These are phyloP conservation scores for Matsumurasca onukii DNA, from an alignment of 1,140 invertebrate species.

Conservation along the genomic window DNA sequence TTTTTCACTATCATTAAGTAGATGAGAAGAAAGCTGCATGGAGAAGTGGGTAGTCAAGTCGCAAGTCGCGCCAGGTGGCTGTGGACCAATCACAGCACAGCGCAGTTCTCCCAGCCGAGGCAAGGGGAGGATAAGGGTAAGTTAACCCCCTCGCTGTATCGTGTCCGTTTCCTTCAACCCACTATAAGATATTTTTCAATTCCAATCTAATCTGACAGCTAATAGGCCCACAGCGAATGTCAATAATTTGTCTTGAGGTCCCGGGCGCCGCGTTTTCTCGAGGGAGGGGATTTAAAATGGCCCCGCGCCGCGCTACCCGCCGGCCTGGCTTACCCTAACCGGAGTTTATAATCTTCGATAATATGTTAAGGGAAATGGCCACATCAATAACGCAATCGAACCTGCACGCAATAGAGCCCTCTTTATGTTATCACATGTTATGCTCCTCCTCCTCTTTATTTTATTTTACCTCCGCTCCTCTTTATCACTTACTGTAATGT, in stretches of 20 bases:
- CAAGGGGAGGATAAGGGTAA: not conserved
- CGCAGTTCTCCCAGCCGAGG: not conserved
- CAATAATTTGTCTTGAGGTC: slow-evolving; percentile 40
- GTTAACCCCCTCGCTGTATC: not conserved
- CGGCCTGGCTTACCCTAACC: slow-evolving; percentile 22
- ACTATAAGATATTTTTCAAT: slow-evolving; percentile 43
- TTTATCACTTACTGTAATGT: not conserved
- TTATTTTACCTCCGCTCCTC: slow-evolving; percentile 17
- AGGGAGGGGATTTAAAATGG: slow-evolving; percentile 37
- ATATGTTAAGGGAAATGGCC: slow-evolving; percentile 29
- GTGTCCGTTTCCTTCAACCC: slow-evolving; percentile 28
- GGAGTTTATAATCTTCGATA: slow-evolving; percentile 31
- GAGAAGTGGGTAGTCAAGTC: not conserved
- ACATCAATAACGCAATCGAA: slow-evolving; percentile 22
- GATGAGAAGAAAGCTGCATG: not conserved
- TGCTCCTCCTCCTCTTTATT: slow-evolving; percentile 15
- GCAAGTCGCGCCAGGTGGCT: not conserved
- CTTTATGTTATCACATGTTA: slow-evolving; percentile 25
- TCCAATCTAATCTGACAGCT: slow-evolving; percentile 46
- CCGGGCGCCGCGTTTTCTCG: slow-evolving; percentile 27
- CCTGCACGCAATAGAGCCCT: slow-evolving; percentile 12
- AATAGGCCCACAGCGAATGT: slow-evolving; percentile 42
- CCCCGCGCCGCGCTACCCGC: slow-evolving; percentile 20
- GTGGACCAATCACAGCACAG: not conserved
- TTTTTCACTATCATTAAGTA: not conserved